Percentiles rank a stretch among this genome's conserved stretches.
Evolutionary conservation across 2,888 invertebrate species (phyloP).

Genomic region (Leptopterna dolabrata): DNA sequence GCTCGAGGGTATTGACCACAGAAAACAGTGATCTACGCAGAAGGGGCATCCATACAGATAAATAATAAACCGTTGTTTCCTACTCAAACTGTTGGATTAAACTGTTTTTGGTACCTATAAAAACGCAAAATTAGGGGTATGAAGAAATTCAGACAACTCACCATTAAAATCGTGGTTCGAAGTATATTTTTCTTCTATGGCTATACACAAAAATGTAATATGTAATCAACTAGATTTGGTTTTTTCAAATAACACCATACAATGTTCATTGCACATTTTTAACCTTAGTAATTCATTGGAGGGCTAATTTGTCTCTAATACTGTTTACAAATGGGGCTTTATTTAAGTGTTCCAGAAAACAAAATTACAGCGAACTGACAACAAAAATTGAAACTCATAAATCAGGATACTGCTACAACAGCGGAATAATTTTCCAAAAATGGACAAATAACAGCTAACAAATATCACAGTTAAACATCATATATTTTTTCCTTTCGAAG

Average conservation of each 20-base stretch:
- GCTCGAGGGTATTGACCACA: too few species aligned
- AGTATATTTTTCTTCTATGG: not conserved
- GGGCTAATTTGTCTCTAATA: not conserved
- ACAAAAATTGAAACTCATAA: not conserved
- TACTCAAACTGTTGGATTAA: too few species aligned
- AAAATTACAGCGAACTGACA: not conserved
- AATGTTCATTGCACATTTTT: not conserved
- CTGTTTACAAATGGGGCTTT: not conserved
- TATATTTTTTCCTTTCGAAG: not conserved
- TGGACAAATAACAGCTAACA: slow-evolving; percentile 3
- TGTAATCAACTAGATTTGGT: not conserved
- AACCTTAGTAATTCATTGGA: not conserved
- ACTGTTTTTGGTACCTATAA: too few species aligned
- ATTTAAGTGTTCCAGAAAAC: not conserved
- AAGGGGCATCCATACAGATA: too few species aligned
- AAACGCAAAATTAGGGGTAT: too few species aligned
- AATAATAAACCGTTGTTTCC: too few species aligned
- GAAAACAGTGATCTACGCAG: too few species aligned
- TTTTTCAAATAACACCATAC: not conserved
- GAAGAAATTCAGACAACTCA: too few species aligned
- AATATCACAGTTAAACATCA: slow-evolving; percentile 7
- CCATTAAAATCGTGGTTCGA: not conserved
- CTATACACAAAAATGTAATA: not conserved
- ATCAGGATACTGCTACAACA: not conserved
- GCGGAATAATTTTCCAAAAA: not conserved